Evolutionary conservation across 2,113 vertebrate genomes (phyloP), one percentile per base, ranked within the genome.

Genomic region (Xenotilapia longispinis): DNA sequence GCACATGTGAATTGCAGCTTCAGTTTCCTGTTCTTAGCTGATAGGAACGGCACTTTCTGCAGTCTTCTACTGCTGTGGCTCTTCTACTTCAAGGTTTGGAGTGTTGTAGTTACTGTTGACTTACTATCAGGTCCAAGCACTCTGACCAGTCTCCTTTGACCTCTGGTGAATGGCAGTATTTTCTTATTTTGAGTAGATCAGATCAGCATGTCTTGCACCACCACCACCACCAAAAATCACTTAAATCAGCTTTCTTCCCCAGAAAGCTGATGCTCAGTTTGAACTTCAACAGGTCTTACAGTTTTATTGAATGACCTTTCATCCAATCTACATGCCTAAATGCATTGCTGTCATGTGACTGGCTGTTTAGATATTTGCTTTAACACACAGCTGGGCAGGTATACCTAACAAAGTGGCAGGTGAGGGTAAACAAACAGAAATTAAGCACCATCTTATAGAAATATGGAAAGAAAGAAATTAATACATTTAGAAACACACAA

Each of bases 351-450:
- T 23, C 0, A 42, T 42, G 65, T 40, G 36, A 70, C 12, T 63
- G 58, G 58, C 0, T 63, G 58, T 36, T 63, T 63, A 63, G 31
- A 36, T 63, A 63, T 63, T 63, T 63, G 58, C 58, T 36, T 63
- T 36, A 36, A 63, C 58, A 36, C 31, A 63, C 58, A 63, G 31
- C 58, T 63, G 58, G 58, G 58, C 31, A 63, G 58, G 6, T 63
- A 36, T 19, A 63, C 58, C 17, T 63, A 63, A 36, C 6, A 63
- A 63, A 36, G 58, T 63, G 58, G 31, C 15, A 63, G 58, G 58
- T 63, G 28, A 7, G 12, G n/a, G 63, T 14, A 40, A 68, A 40
- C 1, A 8, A 68, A 42, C 11, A 6, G n/a, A 23, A 70, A 42
- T 70, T 2, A 70, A 70, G 36, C 36, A 70, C 3, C 12, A 40